These are phyloP conservation scores for Cygnus olor DNA, from an alignment of 2,797 vertebrate genomes.

Conservation along the genomic window DNA sequence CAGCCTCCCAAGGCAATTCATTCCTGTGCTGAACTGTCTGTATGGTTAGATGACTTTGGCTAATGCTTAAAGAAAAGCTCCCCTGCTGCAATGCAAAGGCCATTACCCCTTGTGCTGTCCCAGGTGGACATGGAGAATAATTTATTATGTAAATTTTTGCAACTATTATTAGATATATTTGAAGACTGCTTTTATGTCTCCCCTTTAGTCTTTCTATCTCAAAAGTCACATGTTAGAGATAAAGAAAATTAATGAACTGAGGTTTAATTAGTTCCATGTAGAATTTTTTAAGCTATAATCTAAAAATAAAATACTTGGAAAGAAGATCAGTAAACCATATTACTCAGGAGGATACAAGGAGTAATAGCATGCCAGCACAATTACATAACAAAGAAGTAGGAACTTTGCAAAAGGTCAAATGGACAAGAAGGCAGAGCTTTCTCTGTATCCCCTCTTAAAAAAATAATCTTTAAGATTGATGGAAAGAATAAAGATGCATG, in stretches of 20 bases:
- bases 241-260: constrained; percentile 53
- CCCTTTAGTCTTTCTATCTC: not conserved
- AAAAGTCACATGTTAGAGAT: constrained; percentile 41
- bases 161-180: not conserved
- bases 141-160: not conserved
- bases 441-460: not conserved
- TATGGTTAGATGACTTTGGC: constrained; percentile 30
- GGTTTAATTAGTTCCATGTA: constrained; percentile 45
- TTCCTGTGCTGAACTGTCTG: constrained; percentile 8
- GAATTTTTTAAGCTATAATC: constrained; percentile 34
- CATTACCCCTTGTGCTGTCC: constrained; percentile 1
- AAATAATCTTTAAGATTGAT: not conserved
- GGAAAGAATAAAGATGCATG: constrained; percentile 25
- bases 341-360: constrained; percentile 53
- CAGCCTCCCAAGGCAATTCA: not conserved
- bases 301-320: constrained; percentile 66
- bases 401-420: constrained; percentile 53
- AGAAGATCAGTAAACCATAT: constrained; percentile 49
- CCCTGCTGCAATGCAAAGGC: constrained; percentile 20
- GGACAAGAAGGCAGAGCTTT: not conserved
- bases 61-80: constrained; percentile 42
- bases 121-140: not conserved
- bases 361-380: not conserved
- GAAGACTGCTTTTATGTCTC: constrained; percentile 8
- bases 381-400: constrained; percentile 32